Base-by-base conservation (phyloP, 2,797 vertebrate species). In the Gambelia wislizenii region DNA sequence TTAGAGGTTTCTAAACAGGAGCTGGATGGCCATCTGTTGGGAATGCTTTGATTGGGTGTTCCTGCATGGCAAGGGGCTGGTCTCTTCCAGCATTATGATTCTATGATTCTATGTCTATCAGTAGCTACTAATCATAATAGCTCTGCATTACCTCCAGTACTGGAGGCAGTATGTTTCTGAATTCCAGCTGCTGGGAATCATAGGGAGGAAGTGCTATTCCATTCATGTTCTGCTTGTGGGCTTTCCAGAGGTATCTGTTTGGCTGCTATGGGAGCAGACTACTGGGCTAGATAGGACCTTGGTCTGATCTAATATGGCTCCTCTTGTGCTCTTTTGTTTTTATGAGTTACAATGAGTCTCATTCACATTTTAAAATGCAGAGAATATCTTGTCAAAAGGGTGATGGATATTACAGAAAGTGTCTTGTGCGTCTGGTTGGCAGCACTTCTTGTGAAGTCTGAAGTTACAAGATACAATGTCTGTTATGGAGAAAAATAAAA, bases 401-500 rank as follows among this genome's bases (percentile, higher is more conserved):
- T 61, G 78, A 27, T 61, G 69, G 70, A 47, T 74, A 33, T 13
- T 56, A 87, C 49, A 81, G 42, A 75, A 74, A 81, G 27, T 74
- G 44, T 80, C 33, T 85, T 89, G 42, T 54, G 30, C 61, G 36
- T 84, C 30, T 30, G 20, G 36, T 36, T 77, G 74, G 47, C 74
- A 84, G 33, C n/a, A 44, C 16, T 42, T 77, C 27, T 47, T 49
- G n/a, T 54, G 44, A 88, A 69, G 27, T 77, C 49, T 18, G 13
- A 84, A n/a, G 27, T 80, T 77, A 70, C 72, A 61, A 67, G 49
- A 44, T 14, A 16, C 59, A 52, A 10, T 4, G 0, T 49, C 20
- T 80, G 39, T 7, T 61, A 56, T n/a, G 36, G 47, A 84, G 87
- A 54, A 83, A 77, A 64, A 78, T 82, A 61, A 84, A 79, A n/a